Conservation (phyloP, 2,888 invertebrate genomes). For the Hartigia nigra region DNA sequence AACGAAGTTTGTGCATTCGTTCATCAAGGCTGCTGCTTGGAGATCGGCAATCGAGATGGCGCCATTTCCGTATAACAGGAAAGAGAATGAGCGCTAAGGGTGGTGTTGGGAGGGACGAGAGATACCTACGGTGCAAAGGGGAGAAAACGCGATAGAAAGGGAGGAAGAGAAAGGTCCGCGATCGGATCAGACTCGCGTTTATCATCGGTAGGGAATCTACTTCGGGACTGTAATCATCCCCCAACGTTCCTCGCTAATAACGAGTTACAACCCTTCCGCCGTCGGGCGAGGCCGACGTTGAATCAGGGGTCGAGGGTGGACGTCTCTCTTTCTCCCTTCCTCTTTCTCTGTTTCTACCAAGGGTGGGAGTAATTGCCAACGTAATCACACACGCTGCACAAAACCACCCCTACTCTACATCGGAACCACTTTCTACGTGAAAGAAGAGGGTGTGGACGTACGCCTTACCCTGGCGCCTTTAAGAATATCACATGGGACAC, state of each 20-base stretch:
- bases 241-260: constrained; percentile 55
- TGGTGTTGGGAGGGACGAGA: constrained; percentile 9
- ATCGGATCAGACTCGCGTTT: constrained; percentile 55
- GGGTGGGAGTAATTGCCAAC: constrained; percentile 62
- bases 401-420: constrained; percentile 36
- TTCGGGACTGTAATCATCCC: constrained; percentile 58
- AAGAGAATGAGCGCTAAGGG: background rate
- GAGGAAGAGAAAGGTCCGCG: constrained; percentile 26
- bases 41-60: constrained; percentile 37
- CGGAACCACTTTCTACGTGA: constrained; percentile 13
- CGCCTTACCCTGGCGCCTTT: constrained; percentile 40
- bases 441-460: constrained; percentile 46
- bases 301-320: constrained; percentile 13
- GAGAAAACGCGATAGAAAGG: background rate
- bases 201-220: constrained; percentile 58
- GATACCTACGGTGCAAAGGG: background rate
- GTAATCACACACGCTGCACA: constrained; percentile 61
- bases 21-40: background rate
- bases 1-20: background rate
- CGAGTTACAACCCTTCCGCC: constrained; percentile 60
- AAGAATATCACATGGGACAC: constrained; percentile 44
- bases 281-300: constrained; percentile 33
- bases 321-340: background rate
- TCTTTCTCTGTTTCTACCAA: background rate
- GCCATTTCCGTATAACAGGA: constrained; percentile 22